A percentile compares a stretch with the other conserved stretches of the same genome.
Evolutionary conservation across 2,797 vertebrate genomes (phyloP).

Genomic region (Novumbra hubbsi): DNA sequence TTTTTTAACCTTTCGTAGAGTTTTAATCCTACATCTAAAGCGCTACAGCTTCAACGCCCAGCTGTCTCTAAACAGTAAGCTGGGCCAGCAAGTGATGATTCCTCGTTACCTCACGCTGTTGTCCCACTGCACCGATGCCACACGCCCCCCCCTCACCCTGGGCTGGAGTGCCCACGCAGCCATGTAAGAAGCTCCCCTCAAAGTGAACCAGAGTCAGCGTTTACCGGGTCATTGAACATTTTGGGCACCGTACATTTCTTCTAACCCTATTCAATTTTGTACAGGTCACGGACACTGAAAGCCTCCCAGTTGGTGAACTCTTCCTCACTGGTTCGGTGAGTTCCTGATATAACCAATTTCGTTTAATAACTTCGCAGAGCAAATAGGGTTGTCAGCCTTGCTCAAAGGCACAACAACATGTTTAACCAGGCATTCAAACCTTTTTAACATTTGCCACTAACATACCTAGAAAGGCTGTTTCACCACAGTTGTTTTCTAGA

Average conservation of each 20-base stretch:
- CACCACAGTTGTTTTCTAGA: not conserved
- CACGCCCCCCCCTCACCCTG: conserved; percentile 82
- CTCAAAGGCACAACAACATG: no score
- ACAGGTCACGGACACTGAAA: conserved; percentile 89
- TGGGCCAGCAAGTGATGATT: conserved; percentile 96
- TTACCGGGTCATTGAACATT: not conserved
- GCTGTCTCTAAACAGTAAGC: conserved; percentile 94
- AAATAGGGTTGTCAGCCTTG: no score
- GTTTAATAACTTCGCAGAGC: no score
- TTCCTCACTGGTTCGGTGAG: conserved; percentile 61
- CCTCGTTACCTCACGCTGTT: conserved; percentile 90
- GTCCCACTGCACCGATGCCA: conserved; percentile 90
- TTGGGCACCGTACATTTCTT: not conserved
- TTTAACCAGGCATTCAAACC: no score
- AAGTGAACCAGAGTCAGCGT: not conserved
- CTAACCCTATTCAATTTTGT: conserved; percentile 28
- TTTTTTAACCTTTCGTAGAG: conserved; percentile 64
- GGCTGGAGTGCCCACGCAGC: conserved; percentile 82
- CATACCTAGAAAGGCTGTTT: no score
- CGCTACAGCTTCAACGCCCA: conserved; percentile 96
- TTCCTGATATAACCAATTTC: not conserved
- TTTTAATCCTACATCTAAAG: conserved; percentile 97
- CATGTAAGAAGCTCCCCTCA: conserved; percentile 70
- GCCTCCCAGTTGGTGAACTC: conserved; percentile 87
- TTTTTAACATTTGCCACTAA: no score